These are phyloP conservation scores for Cremastobaeus sp. DNA, from an alignment of 2,888 invertebrate genomes.

Conservation along the genomic window DNA sequence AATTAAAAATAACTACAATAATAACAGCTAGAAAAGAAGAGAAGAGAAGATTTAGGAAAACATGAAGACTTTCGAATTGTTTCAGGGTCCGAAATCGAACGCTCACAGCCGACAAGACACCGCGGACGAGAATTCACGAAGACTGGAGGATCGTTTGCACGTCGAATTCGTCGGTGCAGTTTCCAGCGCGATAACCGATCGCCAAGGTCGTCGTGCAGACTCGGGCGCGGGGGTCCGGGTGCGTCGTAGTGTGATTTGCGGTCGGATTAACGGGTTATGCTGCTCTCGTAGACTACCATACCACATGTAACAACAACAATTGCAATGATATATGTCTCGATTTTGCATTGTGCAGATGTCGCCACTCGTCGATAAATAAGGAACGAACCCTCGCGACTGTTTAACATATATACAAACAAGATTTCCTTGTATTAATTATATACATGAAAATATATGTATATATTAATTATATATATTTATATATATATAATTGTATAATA, in stretches of 20 bases:
- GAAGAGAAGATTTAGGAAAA: conserved; percentile 2
- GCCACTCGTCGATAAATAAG: conserved; percentile 52
- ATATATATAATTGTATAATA: conserved; percentile 18
- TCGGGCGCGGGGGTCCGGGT: not conserved
- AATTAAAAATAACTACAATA: conserved; percentile 18
- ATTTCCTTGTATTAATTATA: conserved; percentile 73
- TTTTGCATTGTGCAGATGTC: conserved; percentile 61
- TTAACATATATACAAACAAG: conserved; percentile 78
- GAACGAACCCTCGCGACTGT: conserved; percentile 64
- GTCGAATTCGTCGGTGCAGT: too few relatives aligned
- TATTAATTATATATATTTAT: conserved; percentile 46
- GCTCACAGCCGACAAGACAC: conserved; percentile 47
- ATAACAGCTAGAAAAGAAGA: conserved; percentile 7
- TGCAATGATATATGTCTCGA: conserved; percentile 58
- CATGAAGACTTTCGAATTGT: conserved; percentile 3
- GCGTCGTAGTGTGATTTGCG: conserved; percentile 29
- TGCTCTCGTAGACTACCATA: conserved; percentile 72
- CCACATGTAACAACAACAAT: conserved; percentile 73
- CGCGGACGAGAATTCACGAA: conserved; percentile 13
- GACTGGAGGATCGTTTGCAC: too few relatives aligned
- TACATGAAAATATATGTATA: conserved; percentile 71
- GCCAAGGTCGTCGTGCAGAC: not conserved
- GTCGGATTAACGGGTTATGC: conserved; percentile 76
- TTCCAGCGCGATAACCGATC: too few relatives aligned
- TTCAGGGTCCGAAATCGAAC: conserved; percentile 47